Conservation (phyloP, 2,888 invertebrate species). For the Drosophila mercatorum region DNA sequence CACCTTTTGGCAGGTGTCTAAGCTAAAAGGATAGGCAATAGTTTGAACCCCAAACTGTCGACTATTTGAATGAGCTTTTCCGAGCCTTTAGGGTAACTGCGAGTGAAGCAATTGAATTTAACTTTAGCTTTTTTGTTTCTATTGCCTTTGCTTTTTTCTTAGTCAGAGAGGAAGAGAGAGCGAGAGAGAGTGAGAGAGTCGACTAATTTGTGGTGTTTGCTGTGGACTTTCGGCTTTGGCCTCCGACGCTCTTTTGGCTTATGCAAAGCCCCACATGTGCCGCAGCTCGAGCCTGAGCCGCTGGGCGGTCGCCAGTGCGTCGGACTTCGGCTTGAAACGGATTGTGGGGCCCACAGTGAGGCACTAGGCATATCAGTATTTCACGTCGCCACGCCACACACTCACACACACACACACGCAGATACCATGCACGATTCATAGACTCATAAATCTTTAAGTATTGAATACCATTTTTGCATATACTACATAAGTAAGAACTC, state of each 20-base stretch:
- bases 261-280: conserved; percentile 74
- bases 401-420: conserved; percentile 9
- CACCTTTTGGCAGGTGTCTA: background rate
- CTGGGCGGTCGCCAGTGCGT: conserved; percentile 55
- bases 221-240: conserved; percentile 66
- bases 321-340: conserved; percentile 32
- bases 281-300: conserved; percentile 31
- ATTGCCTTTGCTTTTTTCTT: background rate
- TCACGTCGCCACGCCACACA: conserved; percentile 56
- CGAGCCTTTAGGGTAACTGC: conserved; percentile 30
- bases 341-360: conserved; percentile 6
- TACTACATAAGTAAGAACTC: conserved; percentile 67
- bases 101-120: conserved; percentile 9
- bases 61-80: background rate
- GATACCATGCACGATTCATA: conserved; percentile 75
- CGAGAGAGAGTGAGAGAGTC: conserved; percentile 30
- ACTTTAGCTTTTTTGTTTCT: conserved; percentile 9
- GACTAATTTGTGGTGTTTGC: conserved; percentile 80
- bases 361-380: conserved; percentile 61
- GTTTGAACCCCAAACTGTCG: background rate
- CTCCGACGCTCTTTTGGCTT: conserved; percentile 61
- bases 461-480: conserved; percentile 78
- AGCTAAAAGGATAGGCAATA: too few relatives aligned
- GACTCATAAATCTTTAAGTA: conserved; percentile 79
- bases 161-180: background rate